Evolutionary conservation across 2,797 vertebrate genomes (phyloP).

Genomic region (Emydoidea blandingii): DNA sequence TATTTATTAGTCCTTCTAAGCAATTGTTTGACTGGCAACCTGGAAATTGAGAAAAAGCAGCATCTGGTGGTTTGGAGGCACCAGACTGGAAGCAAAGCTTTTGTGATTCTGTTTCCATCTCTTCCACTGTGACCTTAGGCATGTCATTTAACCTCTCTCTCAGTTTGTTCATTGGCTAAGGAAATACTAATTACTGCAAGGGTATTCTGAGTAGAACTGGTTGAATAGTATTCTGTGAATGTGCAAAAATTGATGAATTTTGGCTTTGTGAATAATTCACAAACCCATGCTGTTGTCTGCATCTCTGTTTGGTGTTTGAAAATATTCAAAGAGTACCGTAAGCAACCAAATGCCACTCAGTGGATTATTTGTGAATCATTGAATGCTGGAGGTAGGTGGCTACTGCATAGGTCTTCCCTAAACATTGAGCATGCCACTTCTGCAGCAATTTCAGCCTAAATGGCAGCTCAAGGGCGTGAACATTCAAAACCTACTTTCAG

Average conservation of each 20-base stretch:
- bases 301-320: background rate
- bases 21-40: background rate
- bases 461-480: background rate
- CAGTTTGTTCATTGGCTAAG: background rate
- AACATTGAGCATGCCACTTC: background rate
- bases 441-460: background rate
- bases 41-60: background rate
- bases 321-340: background rate
- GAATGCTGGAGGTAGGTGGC: fast-evolving
- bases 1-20: background rate
- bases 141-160: background rate
- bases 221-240: background rate
- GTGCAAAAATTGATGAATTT: background rate
- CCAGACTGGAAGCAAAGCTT: background rate
- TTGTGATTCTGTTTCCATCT: background rate
- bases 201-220: too few relatives aligned
- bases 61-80: background rate
- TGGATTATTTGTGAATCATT: background rate
- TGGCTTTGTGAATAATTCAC: background rate
- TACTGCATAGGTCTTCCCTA: background rate
- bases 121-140: background rate
- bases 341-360: background rate
- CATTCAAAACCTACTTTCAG: too few relatives aligned
- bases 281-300: background rate
- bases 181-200: background rate